Evolutionary conservation across 2,888 invertebrate genomes (phyloP).

Genomic region (Incurvaria masculella): DNA sequence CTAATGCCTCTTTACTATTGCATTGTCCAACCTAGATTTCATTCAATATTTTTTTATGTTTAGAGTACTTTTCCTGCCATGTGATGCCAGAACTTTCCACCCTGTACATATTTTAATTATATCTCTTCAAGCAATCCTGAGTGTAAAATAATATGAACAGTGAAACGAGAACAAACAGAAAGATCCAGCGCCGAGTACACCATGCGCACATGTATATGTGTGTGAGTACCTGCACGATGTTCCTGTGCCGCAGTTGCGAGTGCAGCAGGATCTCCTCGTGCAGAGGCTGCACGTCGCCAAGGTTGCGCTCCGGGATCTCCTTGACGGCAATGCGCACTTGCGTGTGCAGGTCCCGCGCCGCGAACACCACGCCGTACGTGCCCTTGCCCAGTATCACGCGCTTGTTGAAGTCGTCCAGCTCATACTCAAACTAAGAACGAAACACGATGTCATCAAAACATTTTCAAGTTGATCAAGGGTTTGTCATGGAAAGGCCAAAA

Average conservation of each 20-base stretch:
- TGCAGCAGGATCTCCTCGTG: conserved; percentile 98
- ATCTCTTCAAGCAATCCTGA: too few species aligned
- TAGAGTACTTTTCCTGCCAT: too few species aligned
- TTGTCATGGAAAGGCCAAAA: background rate
- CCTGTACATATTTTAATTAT: too few species aligned
- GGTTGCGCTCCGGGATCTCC: conserved; percentile 95
- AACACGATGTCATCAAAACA: too few species aligned
- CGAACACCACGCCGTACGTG: conserved; percentile 93
- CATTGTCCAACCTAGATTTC: too few species aligned
- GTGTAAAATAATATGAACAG: too few species aligned
- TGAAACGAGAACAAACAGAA: too few species aligned
- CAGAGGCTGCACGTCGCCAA: conserved; percentile 94
- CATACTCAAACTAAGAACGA: conserved; percentile 81
- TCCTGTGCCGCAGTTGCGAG: conserved; percentile 90
- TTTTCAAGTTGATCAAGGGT: background rate
- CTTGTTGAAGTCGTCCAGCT: conserved; percentile 85
- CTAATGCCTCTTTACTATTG: too few species aligned
- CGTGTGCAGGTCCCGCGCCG: conserved; percentile 89
- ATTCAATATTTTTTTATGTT: too few species aligned
- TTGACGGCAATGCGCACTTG: conserved; percentile 96
- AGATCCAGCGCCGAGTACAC: too few species aligned
- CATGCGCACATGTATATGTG: too few species aligned
- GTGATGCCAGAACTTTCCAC: too few species aligned
- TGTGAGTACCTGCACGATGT: conserved; percentile 80
- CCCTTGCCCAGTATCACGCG: conserved; percentile 89